Base-by-base conservation (phyloP, 2,888 invertebrate genomes). In the Oxytorus armatus region DNA sequence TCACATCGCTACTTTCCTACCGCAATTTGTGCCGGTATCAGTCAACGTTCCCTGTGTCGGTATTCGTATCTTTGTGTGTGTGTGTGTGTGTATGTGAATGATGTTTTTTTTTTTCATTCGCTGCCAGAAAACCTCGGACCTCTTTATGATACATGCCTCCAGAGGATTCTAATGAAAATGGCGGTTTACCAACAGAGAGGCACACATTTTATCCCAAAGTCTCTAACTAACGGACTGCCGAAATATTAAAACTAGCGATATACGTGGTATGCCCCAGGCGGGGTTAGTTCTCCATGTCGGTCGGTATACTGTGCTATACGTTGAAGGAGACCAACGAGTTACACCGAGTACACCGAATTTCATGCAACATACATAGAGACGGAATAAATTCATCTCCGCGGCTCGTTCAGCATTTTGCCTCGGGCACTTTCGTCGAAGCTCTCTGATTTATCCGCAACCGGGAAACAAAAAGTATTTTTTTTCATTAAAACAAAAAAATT, bases 101-200 rank as follows among this genome's bases (percentile, higher is more conserved):
- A 23, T 70, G 55, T 59, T 53, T 63, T 68, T 70, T 57, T 79
- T 77, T 80, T 77, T 73, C 80, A 73, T 63, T 77, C 77, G 73
- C 16, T 77, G 80, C 73, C 77, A 77, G 73, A 39, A 80, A 77
- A 65, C 68, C 72, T 63, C 77, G 73, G 63, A 68, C 44, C 72
- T 73, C 66, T 73, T 68, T 63, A 63, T 77, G 68, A 80, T 80
- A 73, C 80, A 80, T 80, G 76, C 80, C 77, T 65, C 73, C 66
- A 49, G 68, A 77, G 77, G 72, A 36, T 76, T 69, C 77, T 80
- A 80, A 80, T 80, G 80, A 80, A 80, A 80, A 80, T 80, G 77
- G 77, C 73, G 80, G 80, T 77, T 68, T 77, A 80, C 80, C 80
- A 77, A 80, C 55, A 72, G 66, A 39, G 73, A 63, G 63, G 73